These are phyloP conservation scores for Drosophila formosana DNA, from an alignment of 2,888 invertebrate species.

Conservation along the genomic window DNA sequence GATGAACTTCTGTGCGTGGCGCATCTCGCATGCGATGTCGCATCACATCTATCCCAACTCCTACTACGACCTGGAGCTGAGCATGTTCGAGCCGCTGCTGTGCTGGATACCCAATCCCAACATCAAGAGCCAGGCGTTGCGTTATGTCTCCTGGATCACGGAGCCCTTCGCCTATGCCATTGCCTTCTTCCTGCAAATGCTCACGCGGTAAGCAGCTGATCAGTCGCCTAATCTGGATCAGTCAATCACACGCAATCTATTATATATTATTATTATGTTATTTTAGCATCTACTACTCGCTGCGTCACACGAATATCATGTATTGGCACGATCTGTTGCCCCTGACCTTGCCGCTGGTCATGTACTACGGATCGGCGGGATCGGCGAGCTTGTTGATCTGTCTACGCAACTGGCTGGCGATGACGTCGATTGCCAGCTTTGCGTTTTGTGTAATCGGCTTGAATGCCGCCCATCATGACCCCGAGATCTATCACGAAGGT, in stretches of 20 bases:
- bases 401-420: constrained; percentile 86
- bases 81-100: constrained; percentile 89
- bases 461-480: constrained; percentile 93
- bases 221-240: constrained; percentile 6
- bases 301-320: constrained; percentile 77
- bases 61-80: constrained; percentile 90
- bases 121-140: constrained; percentile 86
- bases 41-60: constrained; percentile 93
- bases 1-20: constrained; percentile 88
- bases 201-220: constrained; percentile 76
- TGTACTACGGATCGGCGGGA: constrained; percentile 84
- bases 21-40: constrained; percentile 91
- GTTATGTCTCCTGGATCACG: constrained; percentile 86
- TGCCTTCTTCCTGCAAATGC: constrained; percentile 76
- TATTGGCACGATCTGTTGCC: constrained; percentile 85
- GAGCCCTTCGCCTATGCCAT: constrained; percentile 84
- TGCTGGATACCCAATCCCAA: constrained; percentile 87
- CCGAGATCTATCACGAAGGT: constrained; percentile 92
- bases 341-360: constrained; percentile 84
- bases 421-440: constrained; percentile 87
- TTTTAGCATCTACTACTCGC: constrained; percentile 77
- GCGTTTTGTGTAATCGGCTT: constrained; percentile 88
- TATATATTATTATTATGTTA: neutral
- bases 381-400: constrained; percentile 60
- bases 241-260: constrained; percentile 16